Evolutionary conservation across 2,797 vertebrate genomes (phyloP).

Genomic region (Microcaecilia unicolor): DNA sequence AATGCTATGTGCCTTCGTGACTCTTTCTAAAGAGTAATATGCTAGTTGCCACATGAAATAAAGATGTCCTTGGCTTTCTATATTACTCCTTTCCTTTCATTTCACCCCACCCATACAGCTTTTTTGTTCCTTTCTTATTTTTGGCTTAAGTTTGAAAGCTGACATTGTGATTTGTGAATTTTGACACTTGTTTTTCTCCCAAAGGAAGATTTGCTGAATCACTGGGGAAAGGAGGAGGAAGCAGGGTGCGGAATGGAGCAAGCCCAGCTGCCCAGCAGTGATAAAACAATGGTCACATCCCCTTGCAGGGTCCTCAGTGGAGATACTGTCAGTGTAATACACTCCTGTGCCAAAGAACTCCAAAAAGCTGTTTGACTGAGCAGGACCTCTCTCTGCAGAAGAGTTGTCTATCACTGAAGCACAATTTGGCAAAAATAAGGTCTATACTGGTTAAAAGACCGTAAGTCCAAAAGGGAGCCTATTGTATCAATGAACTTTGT

Average conservation of each 20-base stretch:
- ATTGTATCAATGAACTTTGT: too few species aligned
- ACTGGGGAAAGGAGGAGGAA: constrained; percentile 32
- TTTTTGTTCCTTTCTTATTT: not conserved
- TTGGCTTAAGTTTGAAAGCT: constrained; percentile 43
- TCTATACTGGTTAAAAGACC: too few species aligned
- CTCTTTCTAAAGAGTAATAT: too few species aligned
- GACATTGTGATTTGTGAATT: constrained; percentile 58
- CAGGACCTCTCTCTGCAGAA: not conserved
- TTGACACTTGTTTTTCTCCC: constrained; percentile 31
- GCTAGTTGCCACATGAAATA: too few species aligned
- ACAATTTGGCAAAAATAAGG: too few species aligned
- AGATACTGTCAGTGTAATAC: constrained; percentile 8
- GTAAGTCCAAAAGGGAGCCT: too few species aligned
- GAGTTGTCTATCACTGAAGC: too few species aligned
- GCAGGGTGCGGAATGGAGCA: constrained; percentile 3
- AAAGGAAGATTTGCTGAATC: constrained; percentile 55
- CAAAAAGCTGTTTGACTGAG: not conserved
- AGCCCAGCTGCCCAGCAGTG: constrained; percentile 42
- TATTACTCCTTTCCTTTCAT: not conserved
- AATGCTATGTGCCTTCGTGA: too few species aligned
- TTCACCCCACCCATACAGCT: not conserved
- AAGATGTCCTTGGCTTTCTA: too few species aligned
- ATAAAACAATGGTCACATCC: constrained; percentile 37
- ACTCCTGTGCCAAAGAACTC: not conserved
- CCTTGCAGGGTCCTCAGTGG: constrained; percentile 19